Evolutionary conservation across 1,140 invertebrate genomes (phyloP), one percentile per base, ranked within the genome.

Genomic region (Anoplolepis gracilipes): DNA sequence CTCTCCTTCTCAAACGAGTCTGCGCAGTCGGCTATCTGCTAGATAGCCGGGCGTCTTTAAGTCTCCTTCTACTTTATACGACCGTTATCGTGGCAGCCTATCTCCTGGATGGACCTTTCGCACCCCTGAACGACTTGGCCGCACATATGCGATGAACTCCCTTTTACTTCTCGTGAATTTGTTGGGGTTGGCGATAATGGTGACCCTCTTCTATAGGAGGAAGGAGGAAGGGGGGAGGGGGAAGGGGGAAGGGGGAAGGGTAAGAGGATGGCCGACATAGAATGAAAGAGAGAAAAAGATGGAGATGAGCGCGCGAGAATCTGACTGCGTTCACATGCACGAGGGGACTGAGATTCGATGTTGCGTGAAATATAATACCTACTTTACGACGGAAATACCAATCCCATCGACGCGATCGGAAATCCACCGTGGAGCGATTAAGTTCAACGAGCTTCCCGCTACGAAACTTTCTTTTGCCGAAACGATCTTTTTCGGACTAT

Each of bases 131-230:
- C 72, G 70, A 69, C 86, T 75, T 77, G 85, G 88, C 79, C 84
- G 87, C 87, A 85, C 90, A 90, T 91, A 91, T 90, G 90, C 90
- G 89, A 88, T 89, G 89, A 90, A 90, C 89, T 91, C 69, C 75
- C 88, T 89, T 90, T 90, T 89, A 90, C 77, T 76, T 78, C 89
- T 77, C 76, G 79, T 82, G 89, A 89, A 90, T 90, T 91, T 90
- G 90, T 88, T 88, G 87, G 81, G 87, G 87, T 88, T 84, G 67
- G 78, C 62, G 88, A 90, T 90, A 91, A 90, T 88, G 81, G 90
- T 88, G 88, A 90, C 86, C 88, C 88, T 86, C 59, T 89, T 78
- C 78, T 33, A 73, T n/a, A n/a, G n/a, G n/a, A n/a, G n/a, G n/a
- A n/a, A n/a, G n/a, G n/a, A n/a, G n/a, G n/a, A n/a, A n/a, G n/a